A percentile compares a stretch with the other conserved stretches of the same genome.
phyloP scores from a whole-genome alignment of 2,797 vertebrate species.

The Distichodus sexfasciatus region DNA sequence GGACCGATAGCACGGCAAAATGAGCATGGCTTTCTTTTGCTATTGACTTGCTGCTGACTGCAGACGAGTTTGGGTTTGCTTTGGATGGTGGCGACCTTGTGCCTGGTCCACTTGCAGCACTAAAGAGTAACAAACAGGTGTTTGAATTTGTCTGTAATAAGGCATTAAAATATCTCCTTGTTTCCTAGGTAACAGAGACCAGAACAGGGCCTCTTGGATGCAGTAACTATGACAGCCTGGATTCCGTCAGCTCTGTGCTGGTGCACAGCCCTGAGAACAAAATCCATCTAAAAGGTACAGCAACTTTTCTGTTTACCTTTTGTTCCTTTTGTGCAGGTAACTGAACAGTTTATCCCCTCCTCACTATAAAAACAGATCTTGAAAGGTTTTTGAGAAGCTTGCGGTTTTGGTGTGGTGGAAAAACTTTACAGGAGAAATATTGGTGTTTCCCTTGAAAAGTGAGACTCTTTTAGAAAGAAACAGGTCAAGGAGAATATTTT shows the following conservation, averaged over 20 bases:
- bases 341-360: background rate
- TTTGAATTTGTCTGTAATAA: slow-evolving; percentile 57
- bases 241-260: slow-evolving; percentile 96
- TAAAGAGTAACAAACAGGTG: slow-evolving; percentile 59
- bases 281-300: slow-evolving; percentile 93
- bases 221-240: slow-evolving; percentile 99
- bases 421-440: no score
- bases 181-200: slow-evolving; percentile 92
- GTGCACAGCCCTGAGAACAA: slow-evolving; percentile 98
- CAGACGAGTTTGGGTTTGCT: slow-evolving; percentile 45
- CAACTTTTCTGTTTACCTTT: slow-evolving; percentile 9
- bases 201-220: slow-evolving; percentile 97
- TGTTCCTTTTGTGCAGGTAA: background rate
- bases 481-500: no score
- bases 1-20: slow-evolving; percentile 48
- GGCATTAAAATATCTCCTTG: slow-evolving; percentile 54
- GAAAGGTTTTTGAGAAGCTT: no score
- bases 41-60: slow-evolving; percentile 50
- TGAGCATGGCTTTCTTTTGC: slow-evolving; percentile 42
- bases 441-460: no score
- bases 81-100: slow-evolving; percentile 38
- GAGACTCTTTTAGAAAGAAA: no score
- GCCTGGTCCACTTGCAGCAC: slow-evolving; percentile 33
- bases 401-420: no score
- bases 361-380: background rate